These are phyloP conservation scores for Henricia sp. DNA, from an alignment of 53 echinoderm and acorn worm genomes.

Conservation along the genomic window DNA sequence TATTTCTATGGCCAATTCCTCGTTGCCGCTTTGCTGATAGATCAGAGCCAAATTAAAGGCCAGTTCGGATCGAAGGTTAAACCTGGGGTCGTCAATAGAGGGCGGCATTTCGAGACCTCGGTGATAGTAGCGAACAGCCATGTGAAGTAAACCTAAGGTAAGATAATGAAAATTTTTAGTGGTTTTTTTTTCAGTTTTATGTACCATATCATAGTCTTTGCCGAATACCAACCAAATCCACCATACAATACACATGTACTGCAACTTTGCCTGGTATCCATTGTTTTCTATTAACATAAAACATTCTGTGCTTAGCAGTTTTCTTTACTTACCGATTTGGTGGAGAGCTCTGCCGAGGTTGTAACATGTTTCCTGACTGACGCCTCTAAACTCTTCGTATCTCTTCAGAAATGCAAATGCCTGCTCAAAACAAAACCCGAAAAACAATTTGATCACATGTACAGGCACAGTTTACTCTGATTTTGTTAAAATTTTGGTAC, in stretches of 20 bases:
- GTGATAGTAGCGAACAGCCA: slow-evolving; percentile 91
- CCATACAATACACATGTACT: no score
- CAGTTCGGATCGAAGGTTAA: slow-evolving; percentile 76
- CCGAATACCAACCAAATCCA: no score
- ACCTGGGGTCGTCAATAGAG: slow-evolving; percentile 56
- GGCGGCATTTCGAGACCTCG: slow-evolving; percentile 71
- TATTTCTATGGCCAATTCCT: slow-evolving; percentile 78
- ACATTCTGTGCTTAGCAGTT: background rate
- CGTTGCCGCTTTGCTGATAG: slow-evolving; percentile 78
- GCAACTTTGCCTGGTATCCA: background rate
- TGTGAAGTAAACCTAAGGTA: slow-evolving; percentile 88
- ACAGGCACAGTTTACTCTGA: no score
- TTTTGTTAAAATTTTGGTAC: no score
- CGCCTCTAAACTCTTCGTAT: slow-evolving; percentile 80
- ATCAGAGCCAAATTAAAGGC: slow-evolving; percentile 89
- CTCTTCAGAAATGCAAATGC: slow-evolving; percentile 77
- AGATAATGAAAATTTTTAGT: no score
- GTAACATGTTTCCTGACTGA: slow-evolving; percentile 86
- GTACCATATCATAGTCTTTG: no score
- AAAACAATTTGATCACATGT: no score
- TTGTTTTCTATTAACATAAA: background rate
- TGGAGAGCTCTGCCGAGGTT: slow-evolving; percentile 93
- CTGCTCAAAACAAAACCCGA: slow-evolving; percentile 34
- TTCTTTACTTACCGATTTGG: slow-evolving; percentile 86
- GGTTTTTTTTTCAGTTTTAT: no score